Percentiles rank a stretch among this genome's conserved stretches.
phyloP scores from a whole-genome alignment of 2,113 vertebrate genomes.

The Desmodus rotundus region DNA sequence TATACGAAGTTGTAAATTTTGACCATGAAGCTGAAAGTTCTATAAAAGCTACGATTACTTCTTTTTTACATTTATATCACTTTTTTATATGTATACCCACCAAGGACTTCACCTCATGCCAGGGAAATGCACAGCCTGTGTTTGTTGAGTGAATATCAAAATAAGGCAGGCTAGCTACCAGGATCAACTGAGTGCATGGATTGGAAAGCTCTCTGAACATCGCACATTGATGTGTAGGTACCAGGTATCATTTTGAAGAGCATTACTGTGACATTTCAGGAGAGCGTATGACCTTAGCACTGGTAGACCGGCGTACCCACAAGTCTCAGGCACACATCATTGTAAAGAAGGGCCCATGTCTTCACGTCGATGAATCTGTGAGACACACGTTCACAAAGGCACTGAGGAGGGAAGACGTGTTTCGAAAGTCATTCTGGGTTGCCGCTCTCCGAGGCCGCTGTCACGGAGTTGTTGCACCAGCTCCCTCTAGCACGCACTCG shows the following conservation, averaged over 20 bases:
- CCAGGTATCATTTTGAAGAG: not conserved
- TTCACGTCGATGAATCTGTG: not conserved
- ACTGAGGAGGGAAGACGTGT: not conserved
- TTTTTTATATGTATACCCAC: not conserved
- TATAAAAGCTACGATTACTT: not conserved
- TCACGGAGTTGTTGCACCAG: not conserved
- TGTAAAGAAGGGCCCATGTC: not conserved
- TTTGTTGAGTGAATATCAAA: not conserved
- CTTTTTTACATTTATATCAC: not conserved
- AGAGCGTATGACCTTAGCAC: not conserved
- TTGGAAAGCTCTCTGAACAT: not conserved
- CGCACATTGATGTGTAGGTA: not conserved
- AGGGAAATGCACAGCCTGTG: not conserved
- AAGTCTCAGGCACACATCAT: not conserved
- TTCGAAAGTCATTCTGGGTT: not conserved
- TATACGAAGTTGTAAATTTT: not conserved
- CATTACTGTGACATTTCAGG: not conserved
- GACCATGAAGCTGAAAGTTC: not conserved
- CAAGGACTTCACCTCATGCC: no score
- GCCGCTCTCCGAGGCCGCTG: not conserved
- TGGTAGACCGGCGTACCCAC: not conserved
- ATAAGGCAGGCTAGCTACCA: not conserved
- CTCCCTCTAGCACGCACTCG: rapidly evolving
- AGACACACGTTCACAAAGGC: not conserved
- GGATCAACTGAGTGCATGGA: not conserved